Percentiles rank a stretch among this genome's conserved stretches.
Evolutionary conservation across 2,113 vertebrate genomes (phyloP).

Genomic region (Brachypodius melanocephalos): DNA sequence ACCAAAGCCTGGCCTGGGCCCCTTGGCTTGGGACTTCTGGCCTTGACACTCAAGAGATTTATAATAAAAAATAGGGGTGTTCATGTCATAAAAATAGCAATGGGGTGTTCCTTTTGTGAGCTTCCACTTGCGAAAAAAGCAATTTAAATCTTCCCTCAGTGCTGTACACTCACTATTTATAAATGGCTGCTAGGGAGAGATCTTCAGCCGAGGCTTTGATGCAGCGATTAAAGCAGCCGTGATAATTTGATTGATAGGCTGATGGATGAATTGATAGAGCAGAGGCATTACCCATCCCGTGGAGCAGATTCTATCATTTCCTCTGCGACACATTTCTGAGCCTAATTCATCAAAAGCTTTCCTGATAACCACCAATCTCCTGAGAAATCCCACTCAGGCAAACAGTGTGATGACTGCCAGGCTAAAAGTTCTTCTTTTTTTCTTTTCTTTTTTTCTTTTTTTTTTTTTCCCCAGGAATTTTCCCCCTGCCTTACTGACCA

Average conservation of each 20-base stretch:
- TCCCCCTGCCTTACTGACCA: not conserved
- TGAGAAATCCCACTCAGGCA: not conserved
- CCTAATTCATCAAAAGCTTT: not conserved
- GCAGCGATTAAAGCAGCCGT: not conserved
- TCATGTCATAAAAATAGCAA: not conserved
- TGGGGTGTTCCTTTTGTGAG: not conserved
- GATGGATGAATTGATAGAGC: not conserved
- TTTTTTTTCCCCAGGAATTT: not conserved
- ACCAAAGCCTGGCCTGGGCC: not conserved
- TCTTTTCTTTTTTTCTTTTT: not conserved
- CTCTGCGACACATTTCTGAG: not conserved
- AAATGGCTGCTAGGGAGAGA: not conserved
- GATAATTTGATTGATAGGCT: not conserved
- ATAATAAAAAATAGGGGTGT: accelerated
- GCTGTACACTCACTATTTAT: not conserved
- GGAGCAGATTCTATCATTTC: not conserved
- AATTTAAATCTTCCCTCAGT: not conserved
- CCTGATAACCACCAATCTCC: not conserved
- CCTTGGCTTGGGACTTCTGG: not conserved
- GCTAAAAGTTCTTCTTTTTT: not conserved
- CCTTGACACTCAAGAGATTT: accelerated
- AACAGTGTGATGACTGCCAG: not conserved
- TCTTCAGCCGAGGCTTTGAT: not conserved
- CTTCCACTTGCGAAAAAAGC: not conserved
- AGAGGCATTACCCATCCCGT: not conserved